Base-by-base conservation (phyloP, 1,140 invertebrate species). In the Drosophila rufa region DNA sequence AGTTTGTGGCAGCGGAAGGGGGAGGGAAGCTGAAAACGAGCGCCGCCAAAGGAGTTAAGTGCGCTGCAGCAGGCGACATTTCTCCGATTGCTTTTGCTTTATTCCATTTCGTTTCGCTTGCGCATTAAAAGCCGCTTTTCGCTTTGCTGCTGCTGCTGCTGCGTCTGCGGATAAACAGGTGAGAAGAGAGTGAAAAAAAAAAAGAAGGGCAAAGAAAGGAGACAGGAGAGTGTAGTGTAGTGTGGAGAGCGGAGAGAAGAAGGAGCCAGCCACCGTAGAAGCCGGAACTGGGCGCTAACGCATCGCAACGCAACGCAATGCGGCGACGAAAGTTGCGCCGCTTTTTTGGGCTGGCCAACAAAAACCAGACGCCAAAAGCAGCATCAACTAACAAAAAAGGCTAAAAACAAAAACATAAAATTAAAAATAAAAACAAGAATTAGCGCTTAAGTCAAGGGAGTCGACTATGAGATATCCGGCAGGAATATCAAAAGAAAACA, bases 241-340 rank as follows among this genome's bases (percentile, higher is more conserved):
- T 30, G 38, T n/a, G 53, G 11, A 7, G 33, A 2, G 15, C 1
- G 38, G 60, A 9, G 51, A 9, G 25, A 12, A 58, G 61, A 33
- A 65, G 59, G 60, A 79, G 67, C 47, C n/a, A 79, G 67, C 47
- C n/a, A 48, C 50, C 42, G 80, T 66, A 84, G 79, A 89, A 89
- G 84, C 84, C 84, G 84, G 84, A 89, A 89, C 84, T 89, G 78
- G 78, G 73, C 81, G 66, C 75, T 57, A 70, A 55, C 60, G 75
- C 75, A 70, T 69, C 38, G 66, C 58, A 79, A 79, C 56, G 82
- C 78, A 80, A 66, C 58, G 77, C 67, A 82, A 65, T 64, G 71
- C 42, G 43, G 76, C 51, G 43, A 79, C 85, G 84, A 89, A 89
- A 89, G 84, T 89, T 89, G 85, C 78, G 81, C 84, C 78, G 84